A percentile compares a stretch with the other conserved stretches of the same genome.
Evolutionary conservation across 2,888 invertebrate species (phyloP).

Genomic region (Seira sanloemensis): DNA sequence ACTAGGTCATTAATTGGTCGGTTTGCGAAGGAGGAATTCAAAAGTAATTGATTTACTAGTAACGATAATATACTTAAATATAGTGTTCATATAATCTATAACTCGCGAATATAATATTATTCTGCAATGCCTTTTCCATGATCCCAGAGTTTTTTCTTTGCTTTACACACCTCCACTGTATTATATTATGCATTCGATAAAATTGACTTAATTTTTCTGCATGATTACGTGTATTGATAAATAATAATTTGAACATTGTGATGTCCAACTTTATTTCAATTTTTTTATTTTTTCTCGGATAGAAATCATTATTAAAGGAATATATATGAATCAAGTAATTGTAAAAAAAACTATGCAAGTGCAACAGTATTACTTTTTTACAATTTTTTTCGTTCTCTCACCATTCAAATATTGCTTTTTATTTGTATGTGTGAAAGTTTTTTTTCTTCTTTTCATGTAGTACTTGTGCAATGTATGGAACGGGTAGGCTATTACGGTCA

Average conservation of each 20-base stretch:
- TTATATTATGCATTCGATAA: constrained; percentile 27
- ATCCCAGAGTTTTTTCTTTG: too few species aligned
- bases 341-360: constrained; percentile 51
- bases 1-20: too few species aligned
- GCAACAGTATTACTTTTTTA: too few species aligned
- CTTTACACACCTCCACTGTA: too few species aligned
- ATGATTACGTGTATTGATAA: constrained; percentile 20
- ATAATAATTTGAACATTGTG: constrained; percentile 41
- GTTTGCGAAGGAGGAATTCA: constrained; percentile 19
- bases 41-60: constrained; percentile 41
- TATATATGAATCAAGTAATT: constrained; percentile 42
- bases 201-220: constrained; percentile 37
- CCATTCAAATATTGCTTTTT: too few species aligned
- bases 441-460: constrained; percentile 2
- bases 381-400: too few species aligned
- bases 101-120: background rate
- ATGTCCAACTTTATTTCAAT: constrained; percentile 49
- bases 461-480: constrained; percentile 1
- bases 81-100: constrained; percentile 34
- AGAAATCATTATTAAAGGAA: constrained; percentile 42
- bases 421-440: background rate
- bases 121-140: too few species aligned
- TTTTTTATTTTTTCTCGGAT: constrained; percentile 32
- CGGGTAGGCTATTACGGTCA: too few species aligned
- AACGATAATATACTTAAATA: constrained; percentile 26